Evolutionary conservation across 2,797 vertebrate species (phyloP).

Genomic region (Bryconaethiops microstoma): DNA sequence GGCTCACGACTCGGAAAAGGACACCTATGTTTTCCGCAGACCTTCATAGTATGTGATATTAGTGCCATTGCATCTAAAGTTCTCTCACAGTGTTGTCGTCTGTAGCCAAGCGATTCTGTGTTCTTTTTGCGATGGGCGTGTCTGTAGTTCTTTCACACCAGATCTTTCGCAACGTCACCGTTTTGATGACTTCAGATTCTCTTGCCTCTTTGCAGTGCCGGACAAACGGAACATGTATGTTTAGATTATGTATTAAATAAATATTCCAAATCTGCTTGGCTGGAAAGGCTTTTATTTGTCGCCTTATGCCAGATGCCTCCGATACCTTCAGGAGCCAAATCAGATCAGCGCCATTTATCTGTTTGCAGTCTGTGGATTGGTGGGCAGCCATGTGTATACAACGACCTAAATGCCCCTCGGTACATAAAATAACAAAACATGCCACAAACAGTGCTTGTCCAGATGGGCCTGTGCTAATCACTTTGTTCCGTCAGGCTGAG

Average conservation of each 20-base stretch:
- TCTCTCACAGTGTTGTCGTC: conserved; percentile 54
- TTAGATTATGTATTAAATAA: conserved; percentile 64
- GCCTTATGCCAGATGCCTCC: neutral
- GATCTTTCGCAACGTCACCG: conserved; percentile 45
- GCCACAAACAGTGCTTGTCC: neutral
- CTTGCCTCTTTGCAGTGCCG: conserved; percentile 59
- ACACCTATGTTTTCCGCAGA: conserved; percentile 41
- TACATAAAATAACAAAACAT: conserved; percentile 1
- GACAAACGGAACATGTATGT: conserved; percentile 60
- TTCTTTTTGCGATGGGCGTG: conserved; percentile 54
- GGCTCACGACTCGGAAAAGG: neutral
- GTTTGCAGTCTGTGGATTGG: neutral
- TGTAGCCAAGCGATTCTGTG: conserved; percentile 57
- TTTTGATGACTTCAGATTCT: conserved; percentile 44
- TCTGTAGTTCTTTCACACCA: conserved; percentile 51
- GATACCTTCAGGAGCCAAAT: neutral
- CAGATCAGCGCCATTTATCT: neutral
- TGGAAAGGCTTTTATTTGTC: conserved; percentile 8
- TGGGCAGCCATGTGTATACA: neutral
- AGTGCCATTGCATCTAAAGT: conserved; percentile 52
- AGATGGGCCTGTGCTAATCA: conserved; percentile 2
- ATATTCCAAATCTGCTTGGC: conserved; percentile 54
- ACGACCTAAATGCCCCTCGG: neutral
- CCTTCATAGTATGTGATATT: conserved; percentile 49
- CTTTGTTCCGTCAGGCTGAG: neutral